These are phyloP conservation scores for Beroe ovata DNA, from an alignment of 37 sponge, comb jelly and placozoan genomes.

Conservation along the genomic window DNA sequence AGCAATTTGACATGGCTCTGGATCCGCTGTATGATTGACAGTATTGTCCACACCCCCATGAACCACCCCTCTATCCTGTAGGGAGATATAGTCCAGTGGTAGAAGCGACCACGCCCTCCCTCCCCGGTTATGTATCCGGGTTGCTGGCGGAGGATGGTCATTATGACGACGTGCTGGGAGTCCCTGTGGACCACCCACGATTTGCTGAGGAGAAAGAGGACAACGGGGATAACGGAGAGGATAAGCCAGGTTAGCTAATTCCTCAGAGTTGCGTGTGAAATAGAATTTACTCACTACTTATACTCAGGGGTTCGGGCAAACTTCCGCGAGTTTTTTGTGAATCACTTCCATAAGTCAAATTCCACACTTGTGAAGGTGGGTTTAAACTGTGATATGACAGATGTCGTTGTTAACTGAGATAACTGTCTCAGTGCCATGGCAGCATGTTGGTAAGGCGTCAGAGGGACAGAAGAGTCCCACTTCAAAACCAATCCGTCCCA, in stretches of 20 bases:
- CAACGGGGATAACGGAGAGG: conserved; percentile 32
- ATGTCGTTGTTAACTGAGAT: too few relatives aligned
- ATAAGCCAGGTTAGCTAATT: conserved; percentile 52
- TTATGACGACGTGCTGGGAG: conserved; percentile 35
- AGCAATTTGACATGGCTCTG: too few relatives aligned
- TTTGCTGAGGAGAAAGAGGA: conserved; percentile 62
- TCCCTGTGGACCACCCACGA: conserved; percentile 55
- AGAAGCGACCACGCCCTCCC: not conserved
- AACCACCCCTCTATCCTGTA: too few relatives aligned
- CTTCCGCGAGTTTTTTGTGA: too few relatives aligned
- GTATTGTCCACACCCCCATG: too few relatives aligned
- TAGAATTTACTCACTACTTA: not conserved
- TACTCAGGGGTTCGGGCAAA: not conserved
- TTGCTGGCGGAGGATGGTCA: conserved; percentile 9
- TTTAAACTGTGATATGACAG: too few relatives aligned
- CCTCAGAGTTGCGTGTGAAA: too few relatives aligned
- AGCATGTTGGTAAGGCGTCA: conserved; percentile 26
- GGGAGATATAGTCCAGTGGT: too few relatives aligned
- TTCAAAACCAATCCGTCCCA: conserved; percentile 21
- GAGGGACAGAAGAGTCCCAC: conserved; percentile 56
- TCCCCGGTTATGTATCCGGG: conserved; percentile 49
- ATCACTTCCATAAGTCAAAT: too few relatives aligned
- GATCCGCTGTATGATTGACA: too few relatives aligned
- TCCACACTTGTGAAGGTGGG: too few relatives aligned
- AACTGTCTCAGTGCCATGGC: conserved; percentile 10